Evolutionary conservation across 2,797 vertebrate genomes (phyloP).

Genomic region (Rhadinocentrus ornatus): DNA sequence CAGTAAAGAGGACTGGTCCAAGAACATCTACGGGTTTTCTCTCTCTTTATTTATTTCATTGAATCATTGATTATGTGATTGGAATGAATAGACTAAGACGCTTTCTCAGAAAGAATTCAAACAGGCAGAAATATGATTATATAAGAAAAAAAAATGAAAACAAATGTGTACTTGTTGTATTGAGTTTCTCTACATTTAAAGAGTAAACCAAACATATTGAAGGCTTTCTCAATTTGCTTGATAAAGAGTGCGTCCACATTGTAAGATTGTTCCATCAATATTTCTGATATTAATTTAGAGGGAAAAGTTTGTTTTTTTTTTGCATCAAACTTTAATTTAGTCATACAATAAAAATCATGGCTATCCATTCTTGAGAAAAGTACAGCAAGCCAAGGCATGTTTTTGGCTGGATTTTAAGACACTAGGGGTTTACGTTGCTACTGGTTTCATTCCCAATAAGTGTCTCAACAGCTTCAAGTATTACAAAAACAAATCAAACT

Average conservation of each 20-base stretch:
- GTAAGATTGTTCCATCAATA: slow-evolving; percentile 12
- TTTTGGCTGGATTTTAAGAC: slow-evolving; percentile 12
- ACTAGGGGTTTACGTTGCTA: slow-evolving; percentile 42
- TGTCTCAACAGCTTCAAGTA: slow-evolving; percentile 20
- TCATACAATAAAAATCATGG: slow-evolving; percentile 23
- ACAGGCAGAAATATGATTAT: neutral
- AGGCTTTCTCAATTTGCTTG: slow-evolving; percentile 7
- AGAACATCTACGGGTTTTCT: slow-evolving; percentile 4
- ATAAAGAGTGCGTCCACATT: slow-evolving; percentile 15
- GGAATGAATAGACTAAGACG: neutral
- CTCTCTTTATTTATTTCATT: slow-evolving; percentile 8
- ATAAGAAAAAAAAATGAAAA: neutral
- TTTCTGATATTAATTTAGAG: slow-evolving; percentile 23
- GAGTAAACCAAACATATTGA: neutral
- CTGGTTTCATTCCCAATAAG: slow-evolving; percentile 29
- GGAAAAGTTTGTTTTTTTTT: neutral
- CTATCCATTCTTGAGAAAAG: slow-evolving; percentile 11
- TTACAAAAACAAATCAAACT: slow-evolving; percentile 7
- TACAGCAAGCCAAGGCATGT: slow-evolving; percentile 16
- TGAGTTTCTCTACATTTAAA: neutral
- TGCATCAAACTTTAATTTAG: slow-evolving; percentile 37
- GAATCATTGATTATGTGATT: neutral
- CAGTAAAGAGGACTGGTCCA: slow-evolving; percentile 17
- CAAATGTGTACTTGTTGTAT: neutral
- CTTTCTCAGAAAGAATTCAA: neutral